Conservation (phyloP, 2,888 invertebrate genomes). For the Agrochola lota region DNA sequence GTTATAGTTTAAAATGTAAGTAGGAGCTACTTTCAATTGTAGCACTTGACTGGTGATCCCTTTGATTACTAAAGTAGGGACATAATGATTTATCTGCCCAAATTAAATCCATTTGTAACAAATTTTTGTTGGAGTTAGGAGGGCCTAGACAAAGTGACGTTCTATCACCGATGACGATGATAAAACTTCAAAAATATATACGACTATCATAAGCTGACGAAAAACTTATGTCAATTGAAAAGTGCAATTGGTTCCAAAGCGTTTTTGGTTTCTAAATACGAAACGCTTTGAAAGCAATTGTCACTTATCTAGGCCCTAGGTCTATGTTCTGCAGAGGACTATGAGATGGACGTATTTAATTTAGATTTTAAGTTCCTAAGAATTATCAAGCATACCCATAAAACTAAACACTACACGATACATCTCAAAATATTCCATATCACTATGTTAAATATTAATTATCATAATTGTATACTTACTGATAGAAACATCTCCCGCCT, state of each 20-base stretch:
- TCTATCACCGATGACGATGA: neutral
- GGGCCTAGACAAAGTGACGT: neutral
- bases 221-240: neutral
- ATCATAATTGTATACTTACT: constrained; percentile 52
- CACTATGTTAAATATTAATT: constrained; percentile 37
- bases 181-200: neutral
- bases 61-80: neutral
- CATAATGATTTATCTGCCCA: neutral
- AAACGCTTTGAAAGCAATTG: neutral
- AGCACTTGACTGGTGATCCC: neutral
- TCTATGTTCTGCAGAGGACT: neutral
- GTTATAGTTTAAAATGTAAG: neutral
- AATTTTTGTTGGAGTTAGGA: neutral
- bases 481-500: constrained; percentile 49
- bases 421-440: constrained; percentile 39
- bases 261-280: too few relatives aligned
- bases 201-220: neutral
- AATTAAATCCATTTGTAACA: too few relatives aligned
- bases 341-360: neutral
- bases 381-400: constrained; percentile 25
- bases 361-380: neutral
- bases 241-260: too few relatives aligned
- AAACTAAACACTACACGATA: neutral
- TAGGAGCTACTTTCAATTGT: neutral
- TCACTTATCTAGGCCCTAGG: too few relatives aligned